Conservation (phyloP, 2,888 invertebrate genomes). For the Philereme transversata region DNA sequence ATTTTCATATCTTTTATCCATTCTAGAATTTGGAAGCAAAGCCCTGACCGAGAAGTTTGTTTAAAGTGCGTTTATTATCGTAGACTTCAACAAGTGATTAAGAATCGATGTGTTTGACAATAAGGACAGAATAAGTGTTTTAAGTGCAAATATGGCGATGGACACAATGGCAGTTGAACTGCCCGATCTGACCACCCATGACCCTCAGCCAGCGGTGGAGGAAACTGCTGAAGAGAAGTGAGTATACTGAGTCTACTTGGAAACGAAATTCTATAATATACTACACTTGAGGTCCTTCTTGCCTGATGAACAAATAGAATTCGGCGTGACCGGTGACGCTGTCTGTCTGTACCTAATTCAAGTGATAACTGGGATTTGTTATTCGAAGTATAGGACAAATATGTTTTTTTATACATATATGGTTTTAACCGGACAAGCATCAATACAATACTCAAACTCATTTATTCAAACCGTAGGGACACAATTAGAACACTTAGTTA, state of each 20-base stretch:
- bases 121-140: slow-evolving; percentile 40
- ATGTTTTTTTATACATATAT: no score
- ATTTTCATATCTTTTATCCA: not conserved
- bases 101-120: slow-evolving; percentile 30
- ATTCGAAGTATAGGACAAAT: no score
- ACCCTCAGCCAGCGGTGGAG: slow-evolving; percentile 64
- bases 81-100: not conserved
- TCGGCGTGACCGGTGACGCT: no score
- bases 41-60: not conserved
- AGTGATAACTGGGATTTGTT: no score
- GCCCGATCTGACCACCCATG: slow-evolving; percentile 71
- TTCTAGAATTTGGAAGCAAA: slow-evolving; percentile 15
- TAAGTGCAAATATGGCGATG: slow-evolving; percentile 71
- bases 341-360: no score
- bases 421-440: no score
- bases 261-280: not conserved
- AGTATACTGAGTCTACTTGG: slow-evolving; percentile 47
- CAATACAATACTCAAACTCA: no score
- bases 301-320: no score
- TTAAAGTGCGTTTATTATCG: not conserved
- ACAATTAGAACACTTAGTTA: no score
- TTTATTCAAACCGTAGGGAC: no score
- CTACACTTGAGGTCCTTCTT: no score
- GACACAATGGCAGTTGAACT: slow-evolving; percentile 81
- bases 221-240: slow-evolving; percentile 80